These are phyloP conservation scores for Micromesistius poutassou DNA, from an alignment of 2,797 vertebrate genomes.

Conservation along the genomic window DNA sequence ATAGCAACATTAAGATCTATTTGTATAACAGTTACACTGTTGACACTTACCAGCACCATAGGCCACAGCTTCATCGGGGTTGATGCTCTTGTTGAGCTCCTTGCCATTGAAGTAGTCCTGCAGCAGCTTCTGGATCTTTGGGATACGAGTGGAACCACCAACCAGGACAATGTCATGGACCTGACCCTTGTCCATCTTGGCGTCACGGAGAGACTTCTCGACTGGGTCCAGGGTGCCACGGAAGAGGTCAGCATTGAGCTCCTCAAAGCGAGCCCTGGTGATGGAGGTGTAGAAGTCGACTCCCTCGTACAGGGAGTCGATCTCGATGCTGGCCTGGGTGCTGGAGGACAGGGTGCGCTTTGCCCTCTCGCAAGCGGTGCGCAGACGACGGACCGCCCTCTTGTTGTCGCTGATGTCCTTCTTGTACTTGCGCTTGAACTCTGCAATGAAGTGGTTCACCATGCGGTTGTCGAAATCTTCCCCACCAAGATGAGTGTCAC, in stretches of 20 bases:
- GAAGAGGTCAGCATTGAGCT: constrained; percentile 76
- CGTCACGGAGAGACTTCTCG: constrained; percentile 73
- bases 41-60: constrained; percentile 68
- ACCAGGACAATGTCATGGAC: constrained; percentile 77
- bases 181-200: constrained; percentile 73
- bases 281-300: constrained; percentile 78
- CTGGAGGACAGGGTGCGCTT: constrained; percentile 66
- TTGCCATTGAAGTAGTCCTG: constrained; percentile 76
- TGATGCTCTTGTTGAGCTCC: constrained; percentile 77
- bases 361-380: constrained; percentile 65
- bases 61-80: constrained; percentile 76
- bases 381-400: constrained; percentile 68
- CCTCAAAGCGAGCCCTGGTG: constrained; percentile 77
- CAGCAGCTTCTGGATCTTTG: constrained; percentile 74
- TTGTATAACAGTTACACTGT: not conserved
- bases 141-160: constrained; percentile 75
- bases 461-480: constrained; percentile 75
- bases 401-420: constrained; percentile 76
- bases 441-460: constrained; percentile 74
- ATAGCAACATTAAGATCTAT: not conserved
- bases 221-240: constrained; percentile 76
- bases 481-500: constrained; percentile 73
- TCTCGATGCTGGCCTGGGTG: constrained; percentile 66
- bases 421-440: constrained; percentile 76
- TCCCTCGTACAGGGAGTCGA: constrained; percentile 73